Base-by-base conservation (phyloP, 2,113 vertebrate genomes). In the Calidris pygmaea region DNA sequence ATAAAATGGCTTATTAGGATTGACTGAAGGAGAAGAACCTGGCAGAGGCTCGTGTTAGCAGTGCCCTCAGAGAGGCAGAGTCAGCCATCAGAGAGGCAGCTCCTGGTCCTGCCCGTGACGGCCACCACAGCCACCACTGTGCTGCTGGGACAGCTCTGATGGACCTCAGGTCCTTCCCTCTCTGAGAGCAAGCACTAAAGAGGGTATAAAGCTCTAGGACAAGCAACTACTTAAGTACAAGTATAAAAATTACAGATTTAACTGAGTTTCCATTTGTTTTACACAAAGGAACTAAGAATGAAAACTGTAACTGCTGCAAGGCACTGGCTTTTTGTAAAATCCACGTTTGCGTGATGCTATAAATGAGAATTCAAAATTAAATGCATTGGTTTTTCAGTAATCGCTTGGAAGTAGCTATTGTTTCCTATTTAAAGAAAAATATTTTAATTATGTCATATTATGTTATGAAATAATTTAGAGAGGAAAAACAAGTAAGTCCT, bases 1-100 rank as follows among this genome's bases (percentile, higher is more conserved):
- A 90, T 77, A 90, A 96, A 95, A 73, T 29, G 56, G 62, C 34
- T 81, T 95, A 80, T 87, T 53, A 92, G 59, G 27, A 59, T 55
- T 53, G 34, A 52, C n/a, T 83, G 65, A 84, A 86, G 72, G 7
- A 60, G 58, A 83, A 32, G 45, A 73, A 77, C 18, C 55, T 52
- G 80, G 79, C 43, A 81, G 56, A 90, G 16, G 50, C 7, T 85
- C 0, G 0, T n/a, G 29, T 26, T 18, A 79, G 68, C 6, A 1
- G 14, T 24, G 59, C 35, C 48, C 50, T 77, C 18, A n/a, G 48
- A 81, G 15, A 77, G 37, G 50, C 73, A 76, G 43, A 45, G n/a
- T 19, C 48, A 47, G 20, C 13, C 47, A 29, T 10, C 7, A 8
- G 34, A 58, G 10, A 0, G 0, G 34, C 60, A 87, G 66, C 39